phyloP scores from a whole-genome alignment of 2,888 invertebrate species.

The Leptarthrus brevirostris region DNA sequence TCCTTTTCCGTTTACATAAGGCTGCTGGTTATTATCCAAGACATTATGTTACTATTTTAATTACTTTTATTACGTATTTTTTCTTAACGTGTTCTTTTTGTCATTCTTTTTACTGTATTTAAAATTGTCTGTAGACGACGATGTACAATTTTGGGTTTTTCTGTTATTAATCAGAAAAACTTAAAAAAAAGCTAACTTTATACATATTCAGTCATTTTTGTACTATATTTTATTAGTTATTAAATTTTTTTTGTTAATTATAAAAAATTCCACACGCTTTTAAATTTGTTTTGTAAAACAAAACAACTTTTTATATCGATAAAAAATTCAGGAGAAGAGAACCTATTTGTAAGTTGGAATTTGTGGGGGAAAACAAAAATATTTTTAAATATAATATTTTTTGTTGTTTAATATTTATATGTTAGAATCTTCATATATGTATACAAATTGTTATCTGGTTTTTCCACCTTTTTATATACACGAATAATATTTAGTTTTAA shows the following conservation, averaged over 20 bases:
- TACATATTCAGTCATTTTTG: constrained; percentile 46
- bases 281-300: constrained; percentile 58
- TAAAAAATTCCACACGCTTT: constrained; percentile 58
- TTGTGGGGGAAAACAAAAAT: constrained; percentile 35
- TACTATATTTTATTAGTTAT: constrained; percentile 47
- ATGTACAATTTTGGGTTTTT: constrained; percentile 28
- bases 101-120: constrained; percentile 39
- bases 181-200: constrained; percentile 46
- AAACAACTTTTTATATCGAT: constrained; percentile 54
- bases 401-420: constrained; percentile 52
- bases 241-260: constrained; percentile 47
- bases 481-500: constrained; percentile 40
- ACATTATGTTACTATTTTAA: constrained; percentile 60
- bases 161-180: constrained; percentile 13
- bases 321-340: constrained; percentile 47
- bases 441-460: constrained; percentile 52
- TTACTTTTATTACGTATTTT: constrained; percentile 52
- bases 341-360: constrained; percentile 33
- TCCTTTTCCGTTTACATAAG: constrained; percentile 61
- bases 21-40: constrained; percentile 66
- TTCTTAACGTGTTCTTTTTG: constrained; percentile 51
- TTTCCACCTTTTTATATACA: constrained; percentile 50
- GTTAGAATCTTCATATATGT: constrained; percentile 52
- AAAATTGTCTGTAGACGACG: constrained; percentile 20
- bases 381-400: constrained; percentile 44